These are phyloP conservation scores for Neomonachus schauinslandi DNA, from an alignment of 2,113 vertebrate species.

Conservation along the genomic window DNA sequence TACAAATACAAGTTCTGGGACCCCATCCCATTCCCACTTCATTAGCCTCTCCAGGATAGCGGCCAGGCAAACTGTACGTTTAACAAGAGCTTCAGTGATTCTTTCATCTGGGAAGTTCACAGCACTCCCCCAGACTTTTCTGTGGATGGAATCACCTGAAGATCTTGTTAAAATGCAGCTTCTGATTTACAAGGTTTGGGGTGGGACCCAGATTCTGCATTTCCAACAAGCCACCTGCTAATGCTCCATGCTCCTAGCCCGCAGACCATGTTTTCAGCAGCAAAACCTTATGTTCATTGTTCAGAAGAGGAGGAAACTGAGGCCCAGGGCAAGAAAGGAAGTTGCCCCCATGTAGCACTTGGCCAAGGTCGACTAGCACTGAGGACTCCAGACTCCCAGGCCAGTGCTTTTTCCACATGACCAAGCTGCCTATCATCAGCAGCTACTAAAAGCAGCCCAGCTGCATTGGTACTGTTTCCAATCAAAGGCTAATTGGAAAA, in stretches of 20 bases:
- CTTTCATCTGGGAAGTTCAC: conserved; percentile 1
- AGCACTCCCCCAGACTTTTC: not conserved
- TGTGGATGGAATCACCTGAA: not conserved
- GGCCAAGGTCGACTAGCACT: not conserved
- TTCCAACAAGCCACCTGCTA: conserved; percentile 33
- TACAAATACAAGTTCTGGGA: conserved; percentile 24
- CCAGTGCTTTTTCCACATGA: not conserved
- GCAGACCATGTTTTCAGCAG: not conserved
- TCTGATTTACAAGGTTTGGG: not conserved
- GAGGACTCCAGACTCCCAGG: not conserved
- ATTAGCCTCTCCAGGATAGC: not conserved
- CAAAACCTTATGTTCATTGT: conserved; percentile 31
- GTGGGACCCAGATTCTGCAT: not conserved
- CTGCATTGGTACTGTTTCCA: conserved; percentile 68
- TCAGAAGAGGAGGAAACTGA: conserved; percentile 31
- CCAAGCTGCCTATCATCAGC: not conserved
- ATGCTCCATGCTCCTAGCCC: not conserved
- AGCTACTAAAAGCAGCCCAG: conserved; percentile 48
- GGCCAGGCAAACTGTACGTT: not conserved
- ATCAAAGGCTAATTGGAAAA: conserved; percentile 74
- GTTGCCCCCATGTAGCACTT: not conserved
- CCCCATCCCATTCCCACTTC: not conserved
- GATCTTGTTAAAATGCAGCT: conserved; percentile 11
- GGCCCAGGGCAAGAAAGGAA: not conserved
- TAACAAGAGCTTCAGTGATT: not conserved